Base-by-base conservation (phyloP, 2,888 invertebrate species). In the Allophyes oxyacanthae region DNA sequence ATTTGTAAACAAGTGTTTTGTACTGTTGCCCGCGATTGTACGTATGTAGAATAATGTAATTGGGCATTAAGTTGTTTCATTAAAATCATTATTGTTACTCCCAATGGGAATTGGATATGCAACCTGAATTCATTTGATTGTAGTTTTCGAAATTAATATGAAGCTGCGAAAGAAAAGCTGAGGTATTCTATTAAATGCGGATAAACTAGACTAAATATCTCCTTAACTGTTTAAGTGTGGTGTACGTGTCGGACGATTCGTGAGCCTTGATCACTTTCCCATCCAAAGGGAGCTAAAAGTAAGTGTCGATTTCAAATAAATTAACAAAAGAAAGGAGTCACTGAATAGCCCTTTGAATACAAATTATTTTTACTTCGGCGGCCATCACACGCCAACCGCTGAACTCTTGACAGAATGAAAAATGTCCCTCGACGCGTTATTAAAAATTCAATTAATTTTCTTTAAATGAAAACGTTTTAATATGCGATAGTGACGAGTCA, bases 401-500 rank as follows among this genome's bases (percentile, higher is more conserved):
- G 45, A 45, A 30, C 55, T 53, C 46, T 64, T 59, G 70, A 64
- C 67, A 67, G 41, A 58, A 70, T 70, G 72, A 67, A 61, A 55
- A 75, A 72, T 75, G 70, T 70, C 55, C 41, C 45, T 50, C 56
- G 15, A 45, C 44, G 55, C 54, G 49, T 72, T 79, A 79, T 81
- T 76, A 78, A 82, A 83, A 79, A 77, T 78, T 76, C 74, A 78
- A 82, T 79, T 81, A 78, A 78, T 78, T 76, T 72, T 60, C 57
- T 69, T 64, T 56, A 62, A 72, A 76, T 72, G 74, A 76, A 81
- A 71, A 75, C 75, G 73, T 75, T 79, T 76, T 77, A 77, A 77
- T 76, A 68, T 62, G 69, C 74, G 72, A 74, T 78, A 79, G 73
- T 75, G 79, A 71, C 66, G 78, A 84, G 83, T 83, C 83, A 83